A percentile compares a stretch with the other conserved stretches of the same genome.
These are phyloP conservation scores for Zapus hudsonius DNA, from an alignment of 2,113 vertebrate species.

Conservation along the genomic window DNA sequence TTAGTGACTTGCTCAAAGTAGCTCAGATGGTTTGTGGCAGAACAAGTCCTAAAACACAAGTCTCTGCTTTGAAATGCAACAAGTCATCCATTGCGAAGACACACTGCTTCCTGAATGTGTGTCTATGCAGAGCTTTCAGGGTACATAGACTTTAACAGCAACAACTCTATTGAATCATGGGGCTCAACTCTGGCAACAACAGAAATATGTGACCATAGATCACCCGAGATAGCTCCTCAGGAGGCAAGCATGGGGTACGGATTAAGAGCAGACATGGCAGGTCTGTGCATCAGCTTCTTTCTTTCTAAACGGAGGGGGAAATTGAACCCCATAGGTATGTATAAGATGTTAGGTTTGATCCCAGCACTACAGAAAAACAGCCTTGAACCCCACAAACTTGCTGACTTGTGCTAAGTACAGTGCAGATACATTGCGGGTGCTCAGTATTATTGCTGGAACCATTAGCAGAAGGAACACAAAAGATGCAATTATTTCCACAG, in stretches of 20 bases:
- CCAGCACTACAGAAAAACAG: not conserved
- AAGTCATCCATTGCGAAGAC: not conserved
- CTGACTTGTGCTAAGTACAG: not conserved
- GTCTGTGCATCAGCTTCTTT: not conserved
- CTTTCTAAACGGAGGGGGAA: conserved; percentile 5
- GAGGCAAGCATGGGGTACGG: not conserved
- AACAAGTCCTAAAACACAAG: not conserved
- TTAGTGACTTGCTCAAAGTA: not conserved
- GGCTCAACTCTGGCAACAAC: not conserved
- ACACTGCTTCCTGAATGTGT: not conserved
- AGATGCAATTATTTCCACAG: not conserved
- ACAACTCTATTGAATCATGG: not conserved
- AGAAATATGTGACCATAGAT: not conserved
- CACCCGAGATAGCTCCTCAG: not conserved
- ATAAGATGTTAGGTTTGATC: not conserved
- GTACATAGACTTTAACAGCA: not conserved
- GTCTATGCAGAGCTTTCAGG: not conserved
- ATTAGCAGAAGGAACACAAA: conserved; percentile 29
- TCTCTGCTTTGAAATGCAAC: not conserved
- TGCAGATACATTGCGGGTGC: not conserved
- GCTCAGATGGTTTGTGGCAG: not conserved
- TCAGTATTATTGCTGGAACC: not conserved
- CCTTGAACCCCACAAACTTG: not conserved
- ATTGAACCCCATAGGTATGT: not conserved
- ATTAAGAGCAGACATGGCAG: not conserved